Base-by-base conservation (phyloP, 92 coral and sea anemone genomes). In the Hydrozoanthus gracilis region DNA sequence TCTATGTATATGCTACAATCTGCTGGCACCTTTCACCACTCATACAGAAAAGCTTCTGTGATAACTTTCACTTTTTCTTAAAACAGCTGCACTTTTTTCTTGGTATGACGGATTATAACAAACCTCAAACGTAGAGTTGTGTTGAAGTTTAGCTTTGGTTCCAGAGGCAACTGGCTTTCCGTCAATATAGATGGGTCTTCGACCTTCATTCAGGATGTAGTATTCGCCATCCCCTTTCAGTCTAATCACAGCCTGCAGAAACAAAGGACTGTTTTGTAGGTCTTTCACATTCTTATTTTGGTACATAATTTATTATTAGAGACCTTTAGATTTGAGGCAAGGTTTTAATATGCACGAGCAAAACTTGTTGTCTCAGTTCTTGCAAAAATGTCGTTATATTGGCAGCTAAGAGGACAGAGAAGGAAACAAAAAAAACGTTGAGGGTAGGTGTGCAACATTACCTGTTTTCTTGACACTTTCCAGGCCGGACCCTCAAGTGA, bases 401-500 rank as follows among this genome's bases (percentile, higher is more conserved):
- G 7, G 17, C 0, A 72, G 77, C 77, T 3, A 5, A 14, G 51
- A 27, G n/a, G 35, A 72, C 15, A 72, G 46, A 20, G 54, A 46
- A 14, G 15, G 54, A 73, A 4, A 47, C 35, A 1, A n/a, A 73
- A 51, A 48, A 6, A 14, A 47, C 62, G 6, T 8, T 12, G 17
- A 17, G 45, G 14, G 61, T 16, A 27, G 14, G 69, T 4, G 10
- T 5, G 44, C 46, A 7, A 7, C 49, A 50, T 39, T 85, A 93
- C 99, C 92, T 96, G 99, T 90, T 95, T 96, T 77, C 99, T 92
- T 1, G 99, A 96, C 73, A 96, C 91, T 71, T 96, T 96, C 95
- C 99, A 93, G 7, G 99, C 99, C 54, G 99, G 99, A n/a, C 99
- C 99, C 71, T 96, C 99, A 15, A 96, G 73, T 15, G 99, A 96